Conservation (phyloP, 2,888 invertebrate species). For the Erebia epiphron region DNA sequence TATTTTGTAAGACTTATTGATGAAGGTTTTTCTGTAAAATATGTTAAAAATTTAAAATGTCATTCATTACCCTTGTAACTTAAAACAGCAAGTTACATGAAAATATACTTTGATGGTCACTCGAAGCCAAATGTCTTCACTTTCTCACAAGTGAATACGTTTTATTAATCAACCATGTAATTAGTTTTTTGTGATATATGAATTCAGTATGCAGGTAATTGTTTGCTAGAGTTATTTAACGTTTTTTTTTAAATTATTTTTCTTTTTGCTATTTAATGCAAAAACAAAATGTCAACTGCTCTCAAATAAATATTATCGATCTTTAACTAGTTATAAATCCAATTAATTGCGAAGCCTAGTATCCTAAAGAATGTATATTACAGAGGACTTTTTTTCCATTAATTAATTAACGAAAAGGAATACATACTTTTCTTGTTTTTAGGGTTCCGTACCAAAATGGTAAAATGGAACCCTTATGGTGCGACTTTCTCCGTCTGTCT, state of each 20-base stretch:
- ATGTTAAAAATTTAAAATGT: background rate
- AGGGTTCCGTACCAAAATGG: too few species aligned
- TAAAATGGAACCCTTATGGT: too few species aligned
- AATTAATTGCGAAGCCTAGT: too few species aligned
- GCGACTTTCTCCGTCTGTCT: too few species aligned
- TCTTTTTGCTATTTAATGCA: background rate
- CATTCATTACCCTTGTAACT: background rate
- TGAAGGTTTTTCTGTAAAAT: too few species aligned
- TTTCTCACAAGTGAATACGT: slow-evolving; percentile 16
- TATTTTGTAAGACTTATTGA: too few species aligned
- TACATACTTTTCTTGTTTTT: too few species aligned
- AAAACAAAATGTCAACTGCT: slow-evolving; percentile 3
- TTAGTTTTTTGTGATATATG: slow-evolving; percentile 11
- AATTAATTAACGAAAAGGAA: background rate
- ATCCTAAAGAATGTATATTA: background rate
- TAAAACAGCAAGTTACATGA: background rate
- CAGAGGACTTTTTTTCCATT: background rate
- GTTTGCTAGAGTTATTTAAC: background rate
- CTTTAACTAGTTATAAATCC: background rate
- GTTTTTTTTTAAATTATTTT: background rate
- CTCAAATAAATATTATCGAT: background rate
- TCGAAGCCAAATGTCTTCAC: slow-evolving; percentile 1
- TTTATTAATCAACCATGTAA: slow-evolving; percentile 13
- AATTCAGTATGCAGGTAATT: slow-evolving; percentile 3
- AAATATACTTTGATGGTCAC: slow-evolving; percentile 7